Evolutionary conservation across 1,140 invertebrate species (phyloP).

Genomic region (Neodiprion lecontei): DNA sequence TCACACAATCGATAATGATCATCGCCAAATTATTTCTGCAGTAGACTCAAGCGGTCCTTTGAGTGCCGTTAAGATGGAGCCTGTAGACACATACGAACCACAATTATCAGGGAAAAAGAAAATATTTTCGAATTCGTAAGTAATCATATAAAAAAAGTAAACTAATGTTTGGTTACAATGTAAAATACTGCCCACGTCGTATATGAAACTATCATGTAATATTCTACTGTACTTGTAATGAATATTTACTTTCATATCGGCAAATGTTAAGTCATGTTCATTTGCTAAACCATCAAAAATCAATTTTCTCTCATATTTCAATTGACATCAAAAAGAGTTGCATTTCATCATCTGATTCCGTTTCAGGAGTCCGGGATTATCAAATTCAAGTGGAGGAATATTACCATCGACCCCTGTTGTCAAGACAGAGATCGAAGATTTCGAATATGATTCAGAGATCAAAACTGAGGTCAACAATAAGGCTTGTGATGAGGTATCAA

Average conservation of each 20-base stretch:
- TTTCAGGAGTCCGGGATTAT: conserved; percentile 39
- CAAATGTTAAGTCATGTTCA: too few species aligned
- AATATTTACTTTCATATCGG: too few species aligned
- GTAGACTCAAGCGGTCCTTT: conserved; percentile 35
- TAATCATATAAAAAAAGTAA: not conserved
- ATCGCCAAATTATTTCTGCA: conserved; percentile 38
- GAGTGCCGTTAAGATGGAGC: conserved; percentile 45
- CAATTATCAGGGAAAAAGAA: conserved; percentile 40
- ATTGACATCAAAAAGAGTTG: not conserved
- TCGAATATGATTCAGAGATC: conserved; percentile 49
- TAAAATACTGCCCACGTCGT: not conserved
- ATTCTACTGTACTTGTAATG: not conserved
- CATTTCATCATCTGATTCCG: conserved; percentile 1
- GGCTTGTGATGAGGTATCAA: conserved; percentile 17
- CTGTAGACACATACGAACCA: conserved; percentile 45
- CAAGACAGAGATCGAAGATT: conserved; percentile 56
- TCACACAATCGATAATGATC: conserved; percentile 44
- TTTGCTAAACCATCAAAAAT: too few species aligned
- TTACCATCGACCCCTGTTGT: conserved; percentile 43
- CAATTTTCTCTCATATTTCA: not conserved
- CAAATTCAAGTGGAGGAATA: not conserved
- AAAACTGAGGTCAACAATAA: conserved; percentile 43
- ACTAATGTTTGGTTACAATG: not conserved
- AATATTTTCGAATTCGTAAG: conserved; percentile 34
- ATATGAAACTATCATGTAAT: not conserved